Evolutionary conservation across 2,113 vertebrate genomes (phyloP), one percentile per base, ranked within the genome.

Genomic region (Rissa tridactyla): DNA sequence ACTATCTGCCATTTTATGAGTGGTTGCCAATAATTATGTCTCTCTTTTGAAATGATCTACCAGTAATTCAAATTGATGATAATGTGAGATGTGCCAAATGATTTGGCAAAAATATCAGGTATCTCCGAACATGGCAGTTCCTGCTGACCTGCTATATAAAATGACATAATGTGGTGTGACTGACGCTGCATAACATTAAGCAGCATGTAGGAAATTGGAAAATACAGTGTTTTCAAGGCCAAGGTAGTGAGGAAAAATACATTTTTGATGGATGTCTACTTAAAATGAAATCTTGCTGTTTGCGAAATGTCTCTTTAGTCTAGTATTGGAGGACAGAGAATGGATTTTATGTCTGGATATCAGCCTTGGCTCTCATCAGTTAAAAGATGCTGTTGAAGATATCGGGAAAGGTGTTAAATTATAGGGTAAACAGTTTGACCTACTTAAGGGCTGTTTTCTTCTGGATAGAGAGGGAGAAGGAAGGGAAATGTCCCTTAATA

Each of bases 41-140:
- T 95, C 96, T 97, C 96, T 97, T 54, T 83, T 97, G 93, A 97
- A 98, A 97, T 98, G 97, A 97, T 98, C 95, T 97, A 94, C 88
- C 96, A 97, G 97, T 98, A 98, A 98, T 97, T 98, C 94, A 98
- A 98, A 98, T 75, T 96, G 98, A 98, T 97, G 97, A 98, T 94
- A 97, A 86, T 71, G 42, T 22, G 85, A 97, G 90, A 96, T 92
- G 95, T 94, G 98, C 98, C 97, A 98, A 98, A 98, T 52, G 65
- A 92, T 95, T 97, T 98, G 98, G 98, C 98, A 97, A 93, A 93
- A 90, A 60, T 94, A 83, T 77, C 96, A 95, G 96, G 40, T 83
- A 83, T 78, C 94, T 96, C 71, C 88, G 94, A 97, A 94, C 76
- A 86, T 44, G 89, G 76, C 65, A 91, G 85, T 92, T 98, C 92